These are phyloP conservation scores for Gymnocypris eckloni DNA, from an alignment of 2,797 vertebrate species.

Conservation along the genomic window DNA sequence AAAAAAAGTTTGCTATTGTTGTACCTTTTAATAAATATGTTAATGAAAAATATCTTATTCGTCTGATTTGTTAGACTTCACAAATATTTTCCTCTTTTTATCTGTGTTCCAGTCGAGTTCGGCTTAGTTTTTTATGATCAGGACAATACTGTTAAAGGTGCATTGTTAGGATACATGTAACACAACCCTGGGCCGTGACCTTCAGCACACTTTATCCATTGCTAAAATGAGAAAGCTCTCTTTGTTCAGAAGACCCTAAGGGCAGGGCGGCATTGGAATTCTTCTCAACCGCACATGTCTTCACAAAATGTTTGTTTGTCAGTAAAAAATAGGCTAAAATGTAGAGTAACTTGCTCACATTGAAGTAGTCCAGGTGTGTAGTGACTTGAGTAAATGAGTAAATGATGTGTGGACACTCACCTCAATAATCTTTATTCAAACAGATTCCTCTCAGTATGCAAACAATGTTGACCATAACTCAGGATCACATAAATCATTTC, in stretches of 20 bases:
- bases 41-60: conserved; percentile 20
- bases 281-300: neutral
- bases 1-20: conserved; percentile 73
- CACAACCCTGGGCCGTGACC: conserved; percentile 54
- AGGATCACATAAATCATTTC: neutral
- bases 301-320: neutral
- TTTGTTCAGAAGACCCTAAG: conserved; percentile 66
- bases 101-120: conserved; percentile 57
- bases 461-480: neutral
- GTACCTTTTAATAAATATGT: conserved; percentile 64
- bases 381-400: neutral
- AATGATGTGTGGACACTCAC: neutral
- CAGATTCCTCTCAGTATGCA: conserved; percentile 3
- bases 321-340: neutral
- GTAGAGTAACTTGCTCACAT: neutral
- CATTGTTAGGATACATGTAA: conserved; percentile 60
- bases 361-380: conserved; percentile 22
- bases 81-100: neutral
- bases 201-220: conserved; percentile 27
- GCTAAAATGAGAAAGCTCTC: conserved; percentile 59
- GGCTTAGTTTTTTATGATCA: conserved; percentile 16
- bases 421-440: conserved; percentile 1
- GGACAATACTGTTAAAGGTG: conserved; percentile 21
- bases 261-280: conserved; percentile 57
- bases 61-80: neutral